These are phyloP conservation scores for Artemia franciscana DNA, from an alignment of 1,140 invertebrate species.

Conservation along the genomic window DNA sequence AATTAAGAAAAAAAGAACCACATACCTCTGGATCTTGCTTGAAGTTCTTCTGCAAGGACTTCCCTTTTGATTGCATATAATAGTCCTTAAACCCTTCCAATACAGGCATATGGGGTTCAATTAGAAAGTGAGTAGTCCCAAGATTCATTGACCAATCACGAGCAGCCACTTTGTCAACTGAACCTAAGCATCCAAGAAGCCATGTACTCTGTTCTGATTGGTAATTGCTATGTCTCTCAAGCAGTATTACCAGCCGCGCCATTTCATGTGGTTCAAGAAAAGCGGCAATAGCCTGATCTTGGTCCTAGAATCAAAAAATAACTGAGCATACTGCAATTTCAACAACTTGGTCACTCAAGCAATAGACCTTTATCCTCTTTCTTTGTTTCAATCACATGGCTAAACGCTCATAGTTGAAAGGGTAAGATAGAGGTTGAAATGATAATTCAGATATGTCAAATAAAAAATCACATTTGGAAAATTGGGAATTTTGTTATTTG, in stretches of 20 bases:
- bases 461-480: too few relatives aligned
- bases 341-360: too few relatives aligned
- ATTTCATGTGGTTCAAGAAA: not conserved
- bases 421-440: too few relatives aligned
- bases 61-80: not conserved
- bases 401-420: too few relatives aligned
- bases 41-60: not conserved
- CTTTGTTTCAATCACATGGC: too few relatives aligned
- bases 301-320: not conserved
- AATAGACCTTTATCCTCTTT: too few relatives aligned
- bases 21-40: not conserved
- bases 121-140: slow-evolving; percentile 2
- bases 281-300: not conserved
- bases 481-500: too few relatives aligned
- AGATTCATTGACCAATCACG: slow-evolving; percentile 7
- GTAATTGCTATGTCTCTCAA: not conserved
- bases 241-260: not conserved
- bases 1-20: not conserved
- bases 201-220: slow-evolving; percentile 2
- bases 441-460: too few relatives aligned
- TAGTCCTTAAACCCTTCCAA: slow-evolving; percentile 6
- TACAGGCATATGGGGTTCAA: slow-evolving; percentile 9
- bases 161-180: not conserved
- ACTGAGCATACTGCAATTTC: too few relatives aligned
- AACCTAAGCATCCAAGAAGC: slow-evolving; percentile 7